Conservation (phyloP, 2,888 invertebrate genomes). For the Sympetrum striolatum region DNA sequence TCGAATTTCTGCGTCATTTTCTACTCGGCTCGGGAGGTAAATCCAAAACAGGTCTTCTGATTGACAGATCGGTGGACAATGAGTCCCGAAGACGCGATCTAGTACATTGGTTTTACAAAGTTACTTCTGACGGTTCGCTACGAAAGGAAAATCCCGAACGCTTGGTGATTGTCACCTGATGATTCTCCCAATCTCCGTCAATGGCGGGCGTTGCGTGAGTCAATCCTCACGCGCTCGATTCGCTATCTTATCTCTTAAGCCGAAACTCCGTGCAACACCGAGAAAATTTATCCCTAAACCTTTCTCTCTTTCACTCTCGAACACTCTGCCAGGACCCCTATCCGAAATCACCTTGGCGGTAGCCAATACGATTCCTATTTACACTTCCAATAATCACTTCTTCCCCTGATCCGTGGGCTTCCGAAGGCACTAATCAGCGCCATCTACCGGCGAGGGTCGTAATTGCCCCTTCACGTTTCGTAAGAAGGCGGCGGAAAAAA, state of each 20-base stretch:
- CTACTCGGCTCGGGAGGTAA: not conserved
- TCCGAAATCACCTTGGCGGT: not conserved
- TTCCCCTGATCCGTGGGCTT: not conserved
- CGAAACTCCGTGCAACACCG: not conserved
- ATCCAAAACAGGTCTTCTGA: not conserved
- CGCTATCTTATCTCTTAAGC: conserved; percentile 17
- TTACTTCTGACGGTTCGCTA: not conserved
- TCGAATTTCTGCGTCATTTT: not conserved
- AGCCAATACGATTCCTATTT: not conserved
- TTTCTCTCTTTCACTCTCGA: not conserved
- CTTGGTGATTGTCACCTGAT: not conserved
- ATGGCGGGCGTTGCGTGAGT: not conserved
- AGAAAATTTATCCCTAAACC: not conserved
- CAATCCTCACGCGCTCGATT: not conserved
- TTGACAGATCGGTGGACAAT: not conserved
- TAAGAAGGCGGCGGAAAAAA: not conserved
- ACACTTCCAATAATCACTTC: conserved; percentile 1
- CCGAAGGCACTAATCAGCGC: not conserved
- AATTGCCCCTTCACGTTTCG: not conserved
- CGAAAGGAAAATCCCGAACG: not conserved
- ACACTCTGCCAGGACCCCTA: not conserved
- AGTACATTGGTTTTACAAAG: not conserved
- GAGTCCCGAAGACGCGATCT: not conserved
- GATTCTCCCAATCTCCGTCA: not conserved
- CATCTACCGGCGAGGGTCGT: not conserved